A percentile compares a stretch with the other conserved stretches of the same genome.
phyloP scores from a whole-genome alignment of 2,888 invertebrate genomes.

The Trilocha varians region DNA sequence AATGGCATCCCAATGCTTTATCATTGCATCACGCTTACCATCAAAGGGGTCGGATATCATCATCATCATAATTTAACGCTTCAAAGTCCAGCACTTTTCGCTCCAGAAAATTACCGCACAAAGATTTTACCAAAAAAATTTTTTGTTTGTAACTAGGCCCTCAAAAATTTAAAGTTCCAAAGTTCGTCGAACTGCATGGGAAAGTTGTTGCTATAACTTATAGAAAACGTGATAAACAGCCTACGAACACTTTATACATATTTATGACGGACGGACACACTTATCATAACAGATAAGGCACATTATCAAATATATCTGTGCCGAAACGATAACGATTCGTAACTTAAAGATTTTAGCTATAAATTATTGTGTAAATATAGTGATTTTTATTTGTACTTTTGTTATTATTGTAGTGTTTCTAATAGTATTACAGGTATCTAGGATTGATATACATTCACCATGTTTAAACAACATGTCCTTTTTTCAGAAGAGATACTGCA shows the following conservation, averaged over 20 bases:
- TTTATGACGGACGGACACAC: background rate
- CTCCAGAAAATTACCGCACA: background rate
- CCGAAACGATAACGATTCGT: background rate
- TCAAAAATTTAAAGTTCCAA: background rate
- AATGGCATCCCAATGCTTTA: too few relatives aligned
- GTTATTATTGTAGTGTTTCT: background rate
- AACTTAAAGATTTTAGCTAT: background rate
- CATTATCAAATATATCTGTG: background rate
- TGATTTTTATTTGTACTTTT: background rate
- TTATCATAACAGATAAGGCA: background rate
- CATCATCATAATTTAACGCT: too few relatives aligned
- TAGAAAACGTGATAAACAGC: conserved; percentile 5
- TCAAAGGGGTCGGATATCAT: too few relatives aligned
- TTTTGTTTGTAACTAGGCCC: conserved; percentile 3
- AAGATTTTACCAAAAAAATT: background rate
- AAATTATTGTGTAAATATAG: background rate
- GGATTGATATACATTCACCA: too few relatives aligned
- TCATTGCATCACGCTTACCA: too few relatives aligned
- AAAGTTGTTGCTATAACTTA: conserved; percentile 13
- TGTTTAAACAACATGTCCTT: too few relatives aligned
- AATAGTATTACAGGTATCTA: background rate
- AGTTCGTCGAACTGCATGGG: conserved; percentile 38
- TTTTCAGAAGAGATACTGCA: too few relatives aligned
- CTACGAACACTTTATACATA: background rate
- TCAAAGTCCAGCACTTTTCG: too few relatives aligned